Conservation (phyloP, 2,113 vertebrate genomes). For the Gobius niger region DNA sequence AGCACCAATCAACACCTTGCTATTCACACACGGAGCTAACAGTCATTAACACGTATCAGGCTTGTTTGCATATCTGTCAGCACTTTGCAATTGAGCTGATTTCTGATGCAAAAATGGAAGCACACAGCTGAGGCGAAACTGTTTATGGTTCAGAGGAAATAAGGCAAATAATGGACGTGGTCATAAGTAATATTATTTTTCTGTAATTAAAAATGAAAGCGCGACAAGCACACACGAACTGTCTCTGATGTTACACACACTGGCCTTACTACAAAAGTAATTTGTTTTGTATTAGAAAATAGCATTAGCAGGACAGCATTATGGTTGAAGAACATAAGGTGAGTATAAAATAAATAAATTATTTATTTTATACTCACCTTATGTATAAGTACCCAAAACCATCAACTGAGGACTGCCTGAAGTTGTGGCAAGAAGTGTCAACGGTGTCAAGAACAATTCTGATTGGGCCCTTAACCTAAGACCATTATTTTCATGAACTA, state of each 20-base stretch:
- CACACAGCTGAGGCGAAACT: slow-evolving; percentile 4
- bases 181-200: too few relatives aligned
- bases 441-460: background rate
- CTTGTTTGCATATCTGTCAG: slow-evolving; percentile 68
- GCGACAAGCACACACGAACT: too few relatives aligned
- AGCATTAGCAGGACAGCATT: too few relatives aligned
- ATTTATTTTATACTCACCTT: too few relatives aligned
- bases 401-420: background rate
- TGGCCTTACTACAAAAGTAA: too few relatives aligned
- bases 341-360: background rate
- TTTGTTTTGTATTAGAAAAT: too few relatives aligned
- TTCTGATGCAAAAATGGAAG: slow-evolving; percentile 32
- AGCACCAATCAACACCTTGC: slow-evolving; percentile 71
- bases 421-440: background rate
- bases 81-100: slow-evolving; percentile 62
- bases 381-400: background rate
- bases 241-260: too few relatives aligned
- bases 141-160: slow-evolving; percentile 17
- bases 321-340: background rate
- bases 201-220: too few relatives aligned
- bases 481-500: slow-evolving; percentile 3
- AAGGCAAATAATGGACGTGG: slow-evolving; percentile 18
- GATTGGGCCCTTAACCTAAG: background rate
- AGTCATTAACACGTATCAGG: slow-evolving; percentile 65
- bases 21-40: slow-evolving; percentile 56